Conservation (phyloP, 2,113 vertebrate species). For the Hoplias malabaricus region DNA sequence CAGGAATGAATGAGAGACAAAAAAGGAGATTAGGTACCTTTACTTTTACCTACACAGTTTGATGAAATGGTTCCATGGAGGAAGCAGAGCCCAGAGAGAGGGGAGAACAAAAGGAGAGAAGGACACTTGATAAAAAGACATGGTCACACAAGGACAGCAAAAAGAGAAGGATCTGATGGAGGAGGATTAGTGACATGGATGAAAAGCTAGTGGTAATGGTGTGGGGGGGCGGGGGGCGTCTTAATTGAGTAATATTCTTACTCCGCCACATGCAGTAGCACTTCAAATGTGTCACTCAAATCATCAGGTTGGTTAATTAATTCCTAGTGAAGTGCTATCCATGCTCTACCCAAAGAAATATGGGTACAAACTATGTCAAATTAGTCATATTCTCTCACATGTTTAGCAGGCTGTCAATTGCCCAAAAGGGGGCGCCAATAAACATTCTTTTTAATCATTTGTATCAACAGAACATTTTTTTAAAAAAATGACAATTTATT, state of each 20-base stretch:
- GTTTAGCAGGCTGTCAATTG: too few relatives aligned
- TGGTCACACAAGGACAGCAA: constrained; percentile 56
- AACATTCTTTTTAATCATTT: too few relatives aligned
- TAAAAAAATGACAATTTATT: too few relatives aligned
- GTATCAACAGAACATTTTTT: too few relatives aligned
- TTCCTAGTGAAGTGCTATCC: too few relatives aligned
- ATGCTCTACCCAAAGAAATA: too few relatives aligned
- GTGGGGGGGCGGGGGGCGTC: constrained; percentile 35
- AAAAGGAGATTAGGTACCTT: constrained; percentile 89
- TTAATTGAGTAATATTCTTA: constrained; percentile 35
- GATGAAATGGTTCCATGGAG: constrained; percentile 98
- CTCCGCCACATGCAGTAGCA: constrained; percentile 14
- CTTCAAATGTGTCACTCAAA: neutral
- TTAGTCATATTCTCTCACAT: too few relatives aligned
- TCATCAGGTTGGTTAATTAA: neutral
- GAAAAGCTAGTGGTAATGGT: constrained; percentile 26
- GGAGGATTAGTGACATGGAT: constrained; percentile 8
- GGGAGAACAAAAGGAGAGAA: constrained; percentile 71
- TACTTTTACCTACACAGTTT: constrained; percentile 97
- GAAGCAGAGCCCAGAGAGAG: constrained; percentile 85
- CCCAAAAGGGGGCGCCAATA: too few relatives aligned
- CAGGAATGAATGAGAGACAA: constrained; percentile 62
- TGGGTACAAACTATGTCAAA: too few relatives aligned
- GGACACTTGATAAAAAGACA: constrained; percentile 85
- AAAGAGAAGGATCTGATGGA: neutral